Conservation (phyloP, 2,888 invertebrate genomes). For the Diachrysia chrysitis region DNA sequence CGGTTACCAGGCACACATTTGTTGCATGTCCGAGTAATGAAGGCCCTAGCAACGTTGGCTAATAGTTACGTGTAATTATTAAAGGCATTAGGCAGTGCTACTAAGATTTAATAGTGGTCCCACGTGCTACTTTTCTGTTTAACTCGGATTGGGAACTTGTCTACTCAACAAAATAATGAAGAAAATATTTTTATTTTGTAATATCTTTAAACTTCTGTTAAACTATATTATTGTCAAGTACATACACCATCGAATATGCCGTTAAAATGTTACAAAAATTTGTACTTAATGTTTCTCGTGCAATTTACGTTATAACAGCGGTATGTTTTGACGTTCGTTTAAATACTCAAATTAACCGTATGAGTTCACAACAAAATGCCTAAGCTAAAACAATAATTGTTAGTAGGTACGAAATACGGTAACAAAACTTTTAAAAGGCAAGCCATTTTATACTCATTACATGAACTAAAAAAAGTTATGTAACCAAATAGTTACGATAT, state of each 20-base stretch:
- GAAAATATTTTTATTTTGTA: too few species aligned
- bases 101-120: background rate
- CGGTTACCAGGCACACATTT: background rate
- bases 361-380: background rate
- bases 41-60: background rate
- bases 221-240: too few species aligned
- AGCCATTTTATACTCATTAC: background rate
- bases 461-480: background rate
- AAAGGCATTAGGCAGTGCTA: background rate
- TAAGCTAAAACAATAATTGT: background rate
- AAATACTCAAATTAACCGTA: background rate
- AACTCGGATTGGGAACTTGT: background rate
- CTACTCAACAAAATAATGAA: background rate
- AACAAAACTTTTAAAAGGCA: background rate
- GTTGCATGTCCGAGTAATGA: background rate
- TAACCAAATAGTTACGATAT: background rate
- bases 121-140: background rate
- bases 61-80: background rate
- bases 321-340: too few species aligned
- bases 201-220: too few species aligned
- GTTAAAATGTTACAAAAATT: too few species aligned
- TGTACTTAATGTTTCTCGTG: too few species aligned
- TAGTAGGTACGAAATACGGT: background rate
- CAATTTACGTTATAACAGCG: too few species aligned
- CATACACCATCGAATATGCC: too few species aligned